Conservation (phyloP, 2,797 vertebrate species). For the Balearica regulorum region DNA sequence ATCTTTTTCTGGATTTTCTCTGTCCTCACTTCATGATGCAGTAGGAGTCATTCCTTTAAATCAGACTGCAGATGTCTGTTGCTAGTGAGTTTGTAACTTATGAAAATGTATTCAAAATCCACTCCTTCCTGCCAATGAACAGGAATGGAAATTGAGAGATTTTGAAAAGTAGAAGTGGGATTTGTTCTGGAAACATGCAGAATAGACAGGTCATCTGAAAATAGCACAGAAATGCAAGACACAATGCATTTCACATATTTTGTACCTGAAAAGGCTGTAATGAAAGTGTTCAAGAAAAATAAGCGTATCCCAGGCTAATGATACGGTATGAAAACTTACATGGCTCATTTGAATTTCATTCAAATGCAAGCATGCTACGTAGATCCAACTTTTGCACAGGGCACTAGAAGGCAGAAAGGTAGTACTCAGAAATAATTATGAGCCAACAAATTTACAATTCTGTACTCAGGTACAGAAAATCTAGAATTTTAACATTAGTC, state of each 20-base stretch:
- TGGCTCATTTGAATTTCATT: background rate
- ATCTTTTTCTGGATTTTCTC: slow-evolving; percentile 11
- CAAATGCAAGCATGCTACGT: background rate
- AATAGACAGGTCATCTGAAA: background rate
- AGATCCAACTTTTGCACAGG: background rate
- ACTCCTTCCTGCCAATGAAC: background rate
- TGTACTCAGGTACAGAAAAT: background rate
- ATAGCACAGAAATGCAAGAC: background rate
- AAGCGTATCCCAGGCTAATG: background rate
- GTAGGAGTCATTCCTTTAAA: slow-evolving; percentile 21
- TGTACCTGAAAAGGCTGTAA: background rate
- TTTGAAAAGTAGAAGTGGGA: background rate
- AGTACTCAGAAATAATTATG: background rate
- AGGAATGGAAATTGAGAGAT: background rate
- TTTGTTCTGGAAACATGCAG: background rate
- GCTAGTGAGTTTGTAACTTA: background rate
- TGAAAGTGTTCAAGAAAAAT: background rate
- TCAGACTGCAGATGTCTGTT: slow-evolving; percentile 7
- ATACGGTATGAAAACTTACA: background rate
- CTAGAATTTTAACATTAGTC: background rate
- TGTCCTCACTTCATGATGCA: background rate
- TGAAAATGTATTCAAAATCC: background rate
- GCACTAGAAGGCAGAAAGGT: background rate
- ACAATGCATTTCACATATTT: background rate
- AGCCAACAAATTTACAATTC: background rate